phyloP scores from a whole-genome alignment of 2,113 vertebrate species.

The Trochalopteron elliotii region DNA sequence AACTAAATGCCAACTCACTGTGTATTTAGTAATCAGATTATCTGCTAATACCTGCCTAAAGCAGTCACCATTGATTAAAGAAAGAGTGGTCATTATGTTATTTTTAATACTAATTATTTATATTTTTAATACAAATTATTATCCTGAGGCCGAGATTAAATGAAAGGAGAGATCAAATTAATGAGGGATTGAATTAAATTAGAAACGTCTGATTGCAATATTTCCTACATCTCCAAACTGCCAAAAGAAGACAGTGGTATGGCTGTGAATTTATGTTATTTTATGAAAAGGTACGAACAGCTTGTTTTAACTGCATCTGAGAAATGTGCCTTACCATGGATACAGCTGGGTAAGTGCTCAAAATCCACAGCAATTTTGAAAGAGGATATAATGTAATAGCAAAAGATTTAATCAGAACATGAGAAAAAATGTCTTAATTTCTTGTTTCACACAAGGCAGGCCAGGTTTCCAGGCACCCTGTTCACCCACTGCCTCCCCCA shows the following conservation, averaged over 20 bases:
- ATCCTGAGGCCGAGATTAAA: constrained; percentile 5
- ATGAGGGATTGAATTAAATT: constrained; percentile 37
- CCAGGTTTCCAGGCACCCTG: neutral
- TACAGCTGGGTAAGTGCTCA: neutral
- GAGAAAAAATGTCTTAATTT: neutral
- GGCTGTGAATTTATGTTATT: neutral
- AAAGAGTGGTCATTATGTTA: constrained; percentile 13
- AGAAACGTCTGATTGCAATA: neutral
- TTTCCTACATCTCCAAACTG: neutral
- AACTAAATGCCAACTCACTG: constrained; percentile 19
- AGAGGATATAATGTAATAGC: neutral
- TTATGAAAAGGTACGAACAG: neutral
- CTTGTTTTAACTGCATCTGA: neutral
- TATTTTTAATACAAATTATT: constrained; percentile 35
- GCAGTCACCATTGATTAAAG: constrained; percentile 49
- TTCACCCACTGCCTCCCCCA: neutral
- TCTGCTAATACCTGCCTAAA: constrained; percentile 54
- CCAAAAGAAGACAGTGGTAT: neutral
- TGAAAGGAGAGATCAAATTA: constrained; percentile 35
- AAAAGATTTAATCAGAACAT: neutral
- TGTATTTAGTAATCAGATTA: constrained; percentile 50
- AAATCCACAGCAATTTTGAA: neutral
- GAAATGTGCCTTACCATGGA: neutral
- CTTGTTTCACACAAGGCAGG: neutral
- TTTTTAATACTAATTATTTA: constrained; percentile 29